A percentile compares a stretch with the other conserved stretches of the same genome.
phyloP scores from a whole-genome alignment of 2,113 vertebrate species.

The Chaetorhynchus papuensis region DNA sequence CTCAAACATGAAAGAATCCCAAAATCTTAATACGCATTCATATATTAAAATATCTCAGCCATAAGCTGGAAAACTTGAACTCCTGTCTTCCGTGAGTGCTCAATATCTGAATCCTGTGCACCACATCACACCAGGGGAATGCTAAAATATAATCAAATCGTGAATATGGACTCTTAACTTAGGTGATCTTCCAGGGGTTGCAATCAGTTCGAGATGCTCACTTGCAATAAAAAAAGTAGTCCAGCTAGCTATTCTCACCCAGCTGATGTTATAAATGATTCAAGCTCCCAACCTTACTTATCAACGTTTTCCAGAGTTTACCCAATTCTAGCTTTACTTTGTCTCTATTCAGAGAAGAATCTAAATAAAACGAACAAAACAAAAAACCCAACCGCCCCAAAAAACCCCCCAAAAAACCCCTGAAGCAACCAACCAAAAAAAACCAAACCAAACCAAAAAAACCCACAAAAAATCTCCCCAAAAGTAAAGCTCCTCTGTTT shows the following conservation, averaged over 20 bases:
- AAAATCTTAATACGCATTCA: neutral
- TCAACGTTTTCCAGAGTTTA: neutral
- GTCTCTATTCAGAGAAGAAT: neutral
- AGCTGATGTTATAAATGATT: neutral
- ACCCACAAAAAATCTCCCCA: accelerated
- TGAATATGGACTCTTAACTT: neutral
- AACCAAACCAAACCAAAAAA: neutral
- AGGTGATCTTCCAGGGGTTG: neutral
- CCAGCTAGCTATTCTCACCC: neutral
- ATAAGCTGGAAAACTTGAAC: neutral
- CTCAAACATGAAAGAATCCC: neutral
- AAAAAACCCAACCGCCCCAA: neutral
- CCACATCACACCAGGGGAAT: neutral
- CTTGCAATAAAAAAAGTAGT: neutral
- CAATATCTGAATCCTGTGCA: neutral
- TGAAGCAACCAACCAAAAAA: neutral
- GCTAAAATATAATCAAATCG: neutral
- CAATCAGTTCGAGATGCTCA: neutral
- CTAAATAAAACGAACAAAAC: neutral
- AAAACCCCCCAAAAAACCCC: accelerated
- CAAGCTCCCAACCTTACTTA: neutral
- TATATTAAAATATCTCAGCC: neutral
- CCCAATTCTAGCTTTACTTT: neutral
- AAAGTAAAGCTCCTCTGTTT: accelerated
- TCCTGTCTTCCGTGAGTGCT: neutral